A percentile compares a stretch with the other conserved stretches of the same genome.
Conservation (phyloP, 35 echinoderm and acorn worm species). For the Anneissia japonica region DNA sequence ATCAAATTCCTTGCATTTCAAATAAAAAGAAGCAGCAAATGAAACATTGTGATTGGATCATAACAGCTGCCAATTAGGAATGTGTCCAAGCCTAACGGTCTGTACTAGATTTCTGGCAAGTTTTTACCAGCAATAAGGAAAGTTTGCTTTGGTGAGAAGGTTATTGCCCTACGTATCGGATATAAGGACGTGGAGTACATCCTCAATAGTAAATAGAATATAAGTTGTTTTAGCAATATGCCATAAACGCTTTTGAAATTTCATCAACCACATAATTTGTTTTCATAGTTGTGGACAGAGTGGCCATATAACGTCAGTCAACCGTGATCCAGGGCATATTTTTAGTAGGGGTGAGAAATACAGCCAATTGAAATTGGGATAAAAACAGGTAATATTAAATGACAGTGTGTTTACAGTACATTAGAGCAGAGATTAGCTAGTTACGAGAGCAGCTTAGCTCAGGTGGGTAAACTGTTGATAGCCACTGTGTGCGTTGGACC, state of each 20-base stretch:
- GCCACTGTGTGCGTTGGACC: no score
- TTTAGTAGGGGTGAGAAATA: no score
- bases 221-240: not conserved
- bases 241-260: not conserved
- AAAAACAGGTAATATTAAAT: not conserved
- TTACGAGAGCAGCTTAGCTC: no score
- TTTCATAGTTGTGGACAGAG: not conserved
- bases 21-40: not conserved
- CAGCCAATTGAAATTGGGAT: no score
- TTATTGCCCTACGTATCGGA: not conserved
- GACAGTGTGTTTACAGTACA: no score
- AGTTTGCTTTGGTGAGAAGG: not conserved
- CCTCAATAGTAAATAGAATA: not conserved
- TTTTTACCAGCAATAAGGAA: not conserved
- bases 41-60: not conserved
- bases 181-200: not conserved
- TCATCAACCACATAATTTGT: not conserved
- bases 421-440: no score
- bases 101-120: not conserved
- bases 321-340: not conserved
- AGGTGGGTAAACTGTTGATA: no score
- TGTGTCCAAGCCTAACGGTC: not conserved
- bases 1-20: no score
- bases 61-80: not conserved
- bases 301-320: not conserved